These are phyloP conservation scores for Tetrao urogallus DNA, from an alignment of 2,113 vertebrate species.

Conservation along the genomic window DNA sequence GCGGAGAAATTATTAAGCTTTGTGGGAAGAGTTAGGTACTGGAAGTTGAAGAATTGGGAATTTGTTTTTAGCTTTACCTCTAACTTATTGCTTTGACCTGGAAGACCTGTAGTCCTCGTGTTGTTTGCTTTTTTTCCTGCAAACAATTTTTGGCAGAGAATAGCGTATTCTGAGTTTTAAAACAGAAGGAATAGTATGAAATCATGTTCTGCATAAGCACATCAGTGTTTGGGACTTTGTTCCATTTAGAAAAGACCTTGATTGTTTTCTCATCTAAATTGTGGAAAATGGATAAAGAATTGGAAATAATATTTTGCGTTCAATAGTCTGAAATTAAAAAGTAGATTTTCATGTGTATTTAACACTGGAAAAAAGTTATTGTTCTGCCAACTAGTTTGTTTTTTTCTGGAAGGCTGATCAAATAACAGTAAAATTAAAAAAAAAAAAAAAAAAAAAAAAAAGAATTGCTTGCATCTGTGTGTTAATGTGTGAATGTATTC, in stretches of 20 bases:
- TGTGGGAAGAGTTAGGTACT: not conserved
- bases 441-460: not conserved
- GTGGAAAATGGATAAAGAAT: not conserved
- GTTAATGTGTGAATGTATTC: not conserved
- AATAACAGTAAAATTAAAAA: not conserved
- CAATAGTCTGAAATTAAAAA: not conserved
- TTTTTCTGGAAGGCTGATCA: not conserved
- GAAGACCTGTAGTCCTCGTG: not conserved
- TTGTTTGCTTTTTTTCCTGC: not conserved
- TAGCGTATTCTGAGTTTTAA: not conserved
- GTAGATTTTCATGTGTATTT: not conserved
- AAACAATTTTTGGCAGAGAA: not conserved
- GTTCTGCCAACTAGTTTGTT: not conserved
- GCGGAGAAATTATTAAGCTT: not conserved
- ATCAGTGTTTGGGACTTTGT: not conserved
- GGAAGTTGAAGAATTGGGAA: not conserved
- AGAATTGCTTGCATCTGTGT: not conserved
- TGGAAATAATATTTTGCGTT: not conserved
- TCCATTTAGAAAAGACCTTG: not conserved
- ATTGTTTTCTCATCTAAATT: not conserved
- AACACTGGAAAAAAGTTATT: not conserved
- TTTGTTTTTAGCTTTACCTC: not conserved
- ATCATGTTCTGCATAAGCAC: not conserved
- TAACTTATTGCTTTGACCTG: not conserved
- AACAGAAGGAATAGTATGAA: not conserved